Percentiles rank a stretch among this genome's conserved stretches.
These are phyloP conservation scores for Choloepus hoffmanni DNA, from an alignment of 2,113 vertebrate species.

Conservation along the genomic window DNA sequence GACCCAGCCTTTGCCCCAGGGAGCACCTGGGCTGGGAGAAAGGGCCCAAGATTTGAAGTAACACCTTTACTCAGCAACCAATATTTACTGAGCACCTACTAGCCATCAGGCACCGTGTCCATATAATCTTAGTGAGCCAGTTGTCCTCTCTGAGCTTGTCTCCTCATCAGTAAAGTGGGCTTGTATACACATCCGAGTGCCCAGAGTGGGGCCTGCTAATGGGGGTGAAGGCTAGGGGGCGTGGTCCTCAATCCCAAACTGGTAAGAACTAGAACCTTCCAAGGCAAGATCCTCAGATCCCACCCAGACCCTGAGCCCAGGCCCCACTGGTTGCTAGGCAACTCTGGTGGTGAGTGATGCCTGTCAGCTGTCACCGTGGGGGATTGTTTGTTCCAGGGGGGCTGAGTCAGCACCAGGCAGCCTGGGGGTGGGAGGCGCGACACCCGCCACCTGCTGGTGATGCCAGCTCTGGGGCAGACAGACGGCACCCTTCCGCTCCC, in stretches of 20 bases:
- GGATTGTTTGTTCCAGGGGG: conserved; percentile 77
- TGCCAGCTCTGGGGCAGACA: conserved; percentile 76
- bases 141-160: neutral
- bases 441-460: conserved; percentile 65
- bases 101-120: neutral
- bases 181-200: neutral
- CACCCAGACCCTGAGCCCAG: conserved; percentile 8
- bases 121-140: conserved; percentile 18
- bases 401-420: conserved; percentile 81
- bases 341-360: conserved; percentile 75
- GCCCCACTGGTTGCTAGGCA: conserved; percentile 72
- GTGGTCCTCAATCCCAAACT: neutral
- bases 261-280: conserved; percentile 52
- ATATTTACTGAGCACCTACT: neutral
- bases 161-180: neutral
- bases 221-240: neutral
- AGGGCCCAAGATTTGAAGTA: neutral
- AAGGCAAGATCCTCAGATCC: conserved; percentile 51
- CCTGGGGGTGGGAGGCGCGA: conserved; percentile 72
- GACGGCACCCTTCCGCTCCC: conserved; percentile 76
- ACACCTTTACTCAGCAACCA: neutral
- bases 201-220: neutral
- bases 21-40: neutral
- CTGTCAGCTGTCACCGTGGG: conserved; percentile 77
- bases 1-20: neutral